Evolutionary conservation across 2,888 invertebrate species (phyloP).

Genomic region (Mactromeris polynyma): DNA sequence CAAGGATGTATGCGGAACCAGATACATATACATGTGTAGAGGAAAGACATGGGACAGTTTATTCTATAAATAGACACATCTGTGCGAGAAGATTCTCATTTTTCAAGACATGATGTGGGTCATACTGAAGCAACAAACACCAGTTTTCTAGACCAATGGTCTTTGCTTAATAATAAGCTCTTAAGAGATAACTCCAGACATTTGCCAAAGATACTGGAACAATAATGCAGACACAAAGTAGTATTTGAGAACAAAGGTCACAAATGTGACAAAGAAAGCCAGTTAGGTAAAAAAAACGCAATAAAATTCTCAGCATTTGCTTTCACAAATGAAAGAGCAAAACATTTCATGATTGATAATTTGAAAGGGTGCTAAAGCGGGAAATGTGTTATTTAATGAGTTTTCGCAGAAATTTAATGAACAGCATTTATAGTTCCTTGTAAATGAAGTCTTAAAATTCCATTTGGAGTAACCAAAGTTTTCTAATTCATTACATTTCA

Average conservation of each 20-base stretch:
- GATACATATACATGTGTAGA: no score
- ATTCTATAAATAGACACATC: neutral
- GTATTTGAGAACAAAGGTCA: neutral
- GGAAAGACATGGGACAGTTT: no score
- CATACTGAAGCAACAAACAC: no score
- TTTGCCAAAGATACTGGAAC: no score
- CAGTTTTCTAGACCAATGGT: no score
- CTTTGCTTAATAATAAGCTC: no score
- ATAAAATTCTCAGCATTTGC: neutral
- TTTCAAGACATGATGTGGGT: no score
- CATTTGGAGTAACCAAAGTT: neutral
- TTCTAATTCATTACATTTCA: constrained; percentile 10
- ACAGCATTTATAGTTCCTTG: neutral
- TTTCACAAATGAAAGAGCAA: constrained; percentile 11
- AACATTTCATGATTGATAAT: neutral
- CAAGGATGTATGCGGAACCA: neutral
- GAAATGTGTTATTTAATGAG: constrained; percentile 6
- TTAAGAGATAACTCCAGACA: no score
- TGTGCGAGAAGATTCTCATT: neutral
- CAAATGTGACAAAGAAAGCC: neutral
- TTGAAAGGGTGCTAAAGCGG: neutral
- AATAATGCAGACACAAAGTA: neutral
- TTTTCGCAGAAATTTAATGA: constrained; percentile 1
- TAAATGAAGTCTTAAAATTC: neutral
- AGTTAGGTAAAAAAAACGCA: neutral